Evolutionary conservation across 2,797 vertebrate species (phyloP), one percentile per base, ranked within the genome.

Genomic region (Odontamblyopus lacepedii): DNA sequence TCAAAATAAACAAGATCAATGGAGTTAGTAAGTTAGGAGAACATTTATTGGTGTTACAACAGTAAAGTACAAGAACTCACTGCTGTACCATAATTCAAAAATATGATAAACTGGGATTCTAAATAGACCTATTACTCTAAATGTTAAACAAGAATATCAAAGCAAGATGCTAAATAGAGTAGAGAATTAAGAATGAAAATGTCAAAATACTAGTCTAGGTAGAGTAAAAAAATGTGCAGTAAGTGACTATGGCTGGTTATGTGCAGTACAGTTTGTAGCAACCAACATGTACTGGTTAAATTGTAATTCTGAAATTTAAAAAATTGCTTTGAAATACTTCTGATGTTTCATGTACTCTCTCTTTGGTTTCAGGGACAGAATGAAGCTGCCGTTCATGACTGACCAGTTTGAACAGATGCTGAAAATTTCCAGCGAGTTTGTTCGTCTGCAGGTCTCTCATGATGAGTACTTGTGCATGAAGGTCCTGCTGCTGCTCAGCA

Each of bases 381-480:
- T 99, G 97, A 91, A 93, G 71, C 92, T 98, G 69, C 97, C 98
- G 0, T 97, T 94, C 87, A 98, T 99, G 96, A 95, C 94, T 1
- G 96, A 98, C 57, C 96, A 98, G 82, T 99, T 95, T 83, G 96
- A 97, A 85, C 96, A 97, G 78, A 98, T 99, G 96, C 85, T 98
- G 38, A 97, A 92, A 93, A 93, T 99, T 78, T 95, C 96, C 88
- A 95, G 91, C 68, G 98, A 99, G 92, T 94, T 99, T 15, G 94
- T 96, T 12, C 94, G 96, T 50, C 95, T 99, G 83, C 97, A 99
- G 83, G 96, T 99, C 77, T 99, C 97, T 63, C 97, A 97, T 0
- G 98, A 99, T 68, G 98, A 99, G 87, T 99, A 97, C 84, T 94
- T 99, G 89, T 99, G 98, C 90, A 99, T 99, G 98, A 99, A 99